Evolutionary conservation across 2,797 vertebrate species (phyloP), one percentile per base, ranked within the genome.

Genomic region (Cheirogaleus major): DNA sequence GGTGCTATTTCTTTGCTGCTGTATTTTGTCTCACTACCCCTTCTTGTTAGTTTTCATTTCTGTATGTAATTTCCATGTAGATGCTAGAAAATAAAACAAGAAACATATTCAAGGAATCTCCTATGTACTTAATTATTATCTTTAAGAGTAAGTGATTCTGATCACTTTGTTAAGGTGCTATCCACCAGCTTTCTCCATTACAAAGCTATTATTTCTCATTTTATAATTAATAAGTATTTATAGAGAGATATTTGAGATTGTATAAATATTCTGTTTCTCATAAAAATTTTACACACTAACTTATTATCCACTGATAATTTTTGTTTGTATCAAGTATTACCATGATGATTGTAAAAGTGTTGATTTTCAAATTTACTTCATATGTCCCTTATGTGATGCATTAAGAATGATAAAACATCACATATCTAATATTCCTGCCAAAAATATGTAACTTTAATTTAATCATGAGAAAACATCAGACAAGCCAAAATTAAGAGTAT

Each of bases 11-110:
- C 79, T 83, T 92, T 90, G 38, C 65, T 80, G 43, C 50, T 95
- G 4, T 75, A 84, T 93, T 97, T 97, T 96, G 65, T 96, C 73
- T 97, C 84, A 84, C 72, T 87, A 41, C 4, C 17, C 22, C 15
- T 96, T 75, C 80, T 93, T 95, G 41, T 80, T 95, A 89, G 45
- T 86, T 95, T 93, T 89, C 80, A 70, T 94, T 93, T 96, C 85
- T 89, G 23, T 79, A 50, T 84, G 50, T 90, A 85, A 73, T 95
- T 87, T 87, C 48, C 38, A 45, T 35, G 32, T 38, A 87, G 38
- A 32, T 90, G 32, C 70, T 88, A 80, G 27, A 90, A 96, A 95
- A 89, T 80, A 82, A 95, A 93, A n/a, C 0, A 41, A 45, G 69
- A 93, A 94, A 76, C 1, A 27, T 27, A 65, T 15, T 87, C 25